Percentiles rank a stretch among this genome's conserved stretches.
phyloP scores from a whole-genome alignment of 2,113 vertebrate species.

The Naja naja region DNA sequence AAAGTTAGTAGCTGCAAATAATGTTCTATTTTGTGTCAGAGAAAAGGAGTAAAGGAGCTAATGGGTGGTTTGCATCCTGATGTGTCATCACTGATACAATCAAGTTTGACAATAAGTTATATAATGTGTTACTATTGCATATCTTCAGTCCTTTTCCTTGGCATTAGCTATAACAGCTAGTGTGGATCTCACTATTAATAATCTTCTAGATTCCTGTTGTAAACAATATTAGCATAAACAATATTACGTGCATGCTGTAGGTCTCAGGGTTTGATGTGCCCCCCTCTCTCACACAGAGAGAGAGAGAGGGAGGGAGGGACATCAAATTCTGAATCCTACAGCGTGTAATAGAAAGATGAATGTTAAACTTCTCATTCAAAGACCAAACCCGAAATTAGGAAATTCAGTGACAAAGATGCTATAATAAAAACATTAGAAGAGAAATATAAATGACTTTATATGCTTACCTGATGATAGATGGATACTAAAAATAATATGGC shows the following conservation, averaged over 20 bases:
- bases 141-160: neutral
- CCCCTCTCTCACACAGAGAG: too few relatives aligned
- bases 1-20: neutral
- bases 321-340: neutral
- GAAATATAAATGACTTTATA: neutral
- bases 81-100: neutral
- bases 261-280: too few relatives aligned
- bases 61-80: neutral
- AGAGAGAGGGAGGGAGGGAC: too few relatives aligned
- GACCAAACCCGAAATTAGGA: neutral
- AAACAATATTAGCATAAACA: neutral
- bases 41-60: neutral
- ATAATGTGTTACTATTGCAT: neutral
- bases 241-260: too few relatives aligned
- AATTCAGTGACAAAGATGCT: neutral
- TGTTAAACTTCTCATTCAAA: neutral
- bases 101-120: neutral
- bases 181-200: neutral
- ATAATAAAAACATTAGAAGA: neutral
- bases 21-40: neutral
- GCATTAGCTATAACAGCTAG: neutral
- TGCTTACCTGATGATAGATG: neutral
- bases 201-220: neutral
- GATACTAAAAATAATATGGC: neutral
- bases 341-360: neutral